A percentile compares a stretch with the other conserved stretches of the same genome.
These are phyloP conservation scores for Phylloscopus trochilus DNA, from an alignment of 2,113 vertebrate genomes.

Conservation along the genomic window DNA sequence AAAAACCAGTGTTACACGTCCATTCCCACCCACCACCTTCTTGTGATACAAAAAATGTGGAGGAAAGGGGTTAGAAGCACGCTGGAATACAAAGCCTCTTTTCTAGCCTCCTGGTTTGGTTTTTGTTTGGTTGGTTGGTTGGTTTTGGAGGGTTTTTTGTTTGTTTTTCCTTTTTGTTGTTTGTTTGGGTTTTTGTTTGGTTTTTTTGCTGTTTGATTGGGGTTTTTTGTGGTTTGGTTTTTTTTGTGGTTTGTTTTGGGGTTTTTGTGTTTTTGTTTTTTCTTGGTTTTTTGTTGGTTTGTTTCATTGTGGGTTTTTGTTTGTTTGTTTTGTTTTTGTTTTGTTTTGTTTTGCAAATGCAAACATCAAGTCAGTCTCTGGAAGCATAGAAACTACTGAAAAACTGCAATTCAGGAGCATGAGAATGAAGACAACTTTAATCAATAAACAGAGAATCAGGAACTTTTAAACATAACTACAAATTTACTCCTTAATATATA, in stretches of 20 bases:
- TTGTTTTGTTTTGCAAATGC: background rate
- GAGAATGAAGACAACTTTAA: background rate
- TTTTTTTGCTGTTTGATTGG: too few relatives aligned
- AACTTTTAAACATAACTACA: background rate
- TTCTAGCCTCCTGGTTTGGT: background rate
- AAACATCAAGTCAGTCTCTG: background rate
- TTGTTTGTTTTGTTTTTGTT: background rate
- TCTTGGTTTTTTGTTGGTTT: background rate
- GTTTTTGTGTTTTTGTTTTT: background rate
- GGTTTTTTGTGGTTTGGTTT: too few relatives aligned
- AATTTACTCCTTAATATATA: background rate
- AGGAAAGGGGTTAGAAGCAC: background rate
- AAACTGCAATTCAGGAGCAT: background rate
- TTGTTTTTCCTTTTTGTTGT: background rate
- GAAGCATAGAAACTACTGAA: background rate
- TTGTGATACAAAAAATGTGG: background rate
- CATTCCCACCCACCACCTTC: background rate
- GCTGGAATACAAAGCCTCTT: accelerated
- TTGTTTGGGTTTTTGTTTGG: background rate
- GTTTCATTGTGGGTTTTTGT: background rate
- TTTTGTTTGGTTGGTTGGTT: background rate
- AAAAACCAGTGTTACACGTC: background rate
- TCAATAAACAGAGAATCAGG: background rate
- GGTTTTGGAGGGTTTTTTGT: background rate
- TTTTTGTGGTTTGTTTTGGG: background rate